Percentiles rank a stretch among this genome's conserved stretches.
phyloP scores from a whole-genome alignment of 1,140 invertebrate genomes.

The Rhopalosiphum maidis region DNA sequence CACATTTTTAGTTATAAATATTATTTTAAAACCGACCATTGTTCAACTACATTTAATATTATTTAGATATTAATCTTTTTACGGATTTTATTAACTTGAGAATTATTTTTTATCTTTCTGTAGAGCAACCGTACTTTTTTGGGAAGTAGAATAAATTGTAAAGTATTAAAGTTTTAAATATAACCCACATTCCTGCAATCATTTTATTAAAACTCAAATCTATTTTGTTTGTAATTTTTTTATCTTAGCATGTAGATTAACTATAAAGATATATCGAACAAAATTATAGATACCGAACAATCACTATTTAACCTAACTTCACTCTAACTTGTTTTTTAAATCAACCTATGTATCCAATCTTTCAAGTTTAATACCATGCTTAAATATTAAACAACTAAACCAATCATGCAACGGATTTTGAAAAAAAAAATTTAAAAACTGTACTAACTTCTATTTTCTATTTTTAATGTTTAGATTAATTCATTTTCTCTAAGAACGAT shows the following conservation, averaged over 20 bases:
- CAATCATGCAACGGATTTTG: fast-evolving
- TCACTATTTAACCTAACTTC: neutral
- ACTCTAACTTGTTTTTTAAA: neutral
- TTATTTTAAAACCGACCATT: neutral
- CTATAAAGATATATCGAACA: no score
- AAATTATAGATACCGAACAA: neutral
- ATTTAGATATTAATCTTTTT: neutral
- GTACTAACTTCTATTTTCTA: neutral
- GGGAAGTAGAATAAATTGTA: neutral
- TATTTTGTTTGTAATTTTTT: neutral
- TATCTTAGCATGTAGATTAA: no score
- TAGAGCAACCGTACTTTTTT: neutral
- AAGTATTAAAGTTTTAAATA: neutral
- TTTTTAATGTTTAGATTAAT: neutral
- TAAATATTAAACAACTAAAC: neutral
- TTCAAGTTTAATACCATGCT: neutral
- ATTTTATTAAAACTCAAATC: neutral
- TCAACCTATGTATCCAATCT: neutral
- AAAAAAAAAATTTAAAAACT: neutral
- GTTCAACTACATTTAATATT: neutral
- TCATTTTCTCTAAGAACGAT: neutral
- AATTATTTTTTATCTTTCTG: neutral
- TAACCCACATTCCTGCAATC: fast-evolving
- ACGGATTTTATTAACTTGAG: neutral
- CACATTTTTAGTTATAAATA: neutral